Conservation (phyloP, 2,888 invertebrate genomes). For the Lobophora halterata region DNA sequence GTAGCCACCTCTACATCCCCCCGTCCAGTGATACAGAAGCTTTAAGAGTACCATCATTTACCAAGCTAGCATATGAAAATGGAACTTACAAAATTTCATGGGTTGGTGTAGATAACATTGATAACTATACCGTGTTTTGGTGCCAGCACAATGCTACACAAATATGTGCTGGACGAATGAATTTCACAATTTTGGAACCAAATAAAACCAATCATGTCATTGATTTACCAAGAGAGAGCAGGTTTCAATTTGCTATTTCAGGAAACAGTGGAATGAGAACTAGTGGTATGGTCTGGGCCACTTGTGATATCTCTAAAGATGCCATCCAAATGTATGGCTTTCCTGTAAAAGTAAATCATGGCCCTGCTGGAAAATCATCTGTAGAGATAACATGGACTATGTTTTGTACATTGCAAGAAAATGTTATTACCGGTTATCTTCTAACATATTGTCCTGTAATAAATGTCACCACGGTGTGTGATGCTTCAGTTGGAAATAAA, state of each 20-base stretch:
- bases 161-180: constrained; percentile 79
- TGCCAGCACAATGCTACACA: constrained; percentile 76
- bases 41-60: constrained; percentile 80
- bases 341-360: constrained; percentile 58
- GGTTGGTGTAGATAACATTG: constrained; percentile 80
- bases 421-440: constrained; percentile 86
- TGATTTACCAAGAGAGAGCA: constrained; percentile 79
- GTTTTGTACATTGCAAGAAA: constrained; percentile 87
- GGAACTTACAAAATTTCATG: constrained; percentile 88
- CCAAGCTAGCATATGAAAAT: constrained; percentile 86
- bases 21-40: constrained; percentile 64
- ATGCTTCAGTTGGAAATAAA: constrained; percentile 59
- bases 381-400: constrained; percentile 86
- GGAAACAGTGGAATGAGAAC: constrained; percentile 85
- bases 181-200: constrained; percentile 60
- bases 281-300: constrained; percentile 93
- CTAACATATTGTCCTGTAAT: constrained; percentile 87
- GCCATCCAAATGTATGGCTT: constrained; percentile 79
- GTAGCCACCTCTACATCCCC: constrained; percentile 83
- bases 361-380: constrained; percentile 59
- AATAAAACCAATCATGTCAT: constrained; percentile 77
- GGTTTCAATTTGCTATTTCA: constrained; percentile 90
- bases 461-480: constrained; percentile 78
- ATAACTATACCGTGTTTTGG: constrained; percentile 92
- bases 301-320: constrained; percentile 81